Evolutionary conservation across 2,888 invertebrate genomes (phyloP).

Genomic region (Cheilosia vernalis): DNA sequence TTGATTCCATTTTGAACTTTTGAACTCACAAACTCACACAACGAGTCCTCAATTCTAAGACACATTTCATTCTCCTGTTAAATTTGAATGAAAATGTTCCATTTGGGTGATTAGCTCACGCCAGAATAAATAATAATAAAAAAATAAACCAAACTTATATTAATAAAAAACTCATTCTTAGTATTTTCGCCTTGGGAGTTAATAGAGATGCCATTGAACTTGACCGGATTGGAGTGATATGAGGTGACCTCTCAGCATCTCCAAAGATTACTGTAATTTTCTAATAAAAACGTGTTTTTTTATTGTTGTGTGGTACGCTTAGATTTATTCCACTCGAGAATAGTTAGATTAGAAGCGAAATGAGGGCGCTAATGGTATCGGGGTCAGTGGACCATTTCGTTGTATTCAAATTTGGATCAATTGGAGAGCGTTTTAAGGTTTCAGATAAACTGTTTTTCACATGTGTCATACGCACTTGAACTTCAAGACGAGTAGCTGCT

Average conservation of each 20-base stretch:
- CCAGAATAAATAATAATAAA: slow-evolving; percentile 11
- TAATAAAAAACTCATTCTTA: slow-evolving; percentile 9
- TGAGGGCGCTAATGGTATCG: slow-evolving; percentile 32
- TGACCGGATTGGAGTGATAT: slow-evolving; percentile 58
- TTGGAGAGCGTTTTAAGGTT: slow-evolving; percentile 40
- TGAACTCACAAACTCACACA: slow-evolving; percentile 30
- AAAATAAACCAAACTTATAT: background rate
- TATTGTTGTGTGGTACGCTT: slow-evolving; percentile 14
- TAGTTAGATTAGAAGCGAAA: slow-evolving; percentile 42
- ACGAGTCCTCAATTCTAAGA: background rate
- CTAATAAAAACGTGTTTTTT: slow-evolving; percentile 46
- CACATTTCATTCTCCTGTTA: slow-evolving; percentile 34
- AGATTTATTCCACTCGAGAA: slow-evolving; percentile 37
- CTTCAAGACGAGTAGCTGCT: slow-evolving; percentile 44
- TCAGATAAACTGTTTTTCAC: slow-evolving; percentile 51
- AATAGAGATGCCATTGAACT: slow-evolving; percentile 73
- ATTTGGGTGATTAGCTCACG: slow-evolving; percentile 41
- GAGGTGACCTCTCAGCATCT: slow-evolving; percentile 48
- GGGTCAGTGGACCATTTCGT: slow-evolving; percentile 61
- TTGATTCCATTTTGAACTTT: slow-evolving; percentile 17
- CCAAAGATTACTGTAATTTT: slow-evolving; percentile 62
- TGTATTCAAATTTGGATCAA: slow-evolving; percentile 54
- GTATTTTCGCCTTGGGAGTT: slow-evolving; percentile 56
- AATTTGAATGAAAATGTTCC: slow-evolving; percentile 47
- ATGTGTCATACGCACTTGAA: slow-evolving; percentile 61